Evolutionary conservation across 2,888 invertebrate species (phyloP), one percentile per base, ranked within the genome.

Genomic region (Chrysolina haemoptera): DNA sequence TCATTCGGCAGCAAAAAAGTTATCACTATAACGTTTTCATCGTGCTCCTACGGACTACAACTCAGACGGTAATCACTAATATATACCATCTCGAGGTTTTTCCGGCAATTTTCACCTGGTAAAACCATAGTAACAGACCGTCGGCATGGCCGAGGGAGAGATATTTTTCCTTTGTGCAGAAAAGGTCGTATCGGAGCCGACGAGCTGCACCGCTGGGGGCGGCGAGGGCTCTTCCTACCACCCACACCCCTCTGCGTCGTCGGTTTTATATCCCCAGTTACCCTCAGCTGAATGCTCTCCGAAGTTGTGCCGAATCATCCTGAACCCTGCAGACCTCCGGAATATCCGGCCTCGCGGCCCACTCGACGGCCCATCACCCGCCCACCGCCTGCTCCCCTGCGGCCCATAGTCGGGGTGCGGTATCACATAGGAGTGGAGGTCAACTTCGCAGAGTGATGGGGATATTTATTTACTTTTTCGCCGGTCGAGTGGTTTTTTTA

Each of bases 301-400:
- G 85, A 85, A 87, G 85, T 87, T 86, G 84, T 87, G 86, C 87
- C 87, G 86, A 87, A 87, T 87, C 87, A 87, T 87, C 87, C 87
- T 85, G 84, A 85, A 85, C 86, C 86, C 86, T 64, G 74, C 68
- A 71, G 74, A 74, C 74, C 71, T 74, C 84, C 83, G 84, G 85
- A 84, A 85, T 85, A 85, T 84, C 84, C 85, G 81, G 79, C 84
- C 82, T 55, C 20, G 35, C 71, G 62, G 55, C 74, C 72, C 76
- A 68, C 83, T 77, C 77, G 78, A 78, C 81, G 77, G 80, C 80
- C 76, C 80, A 50, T 27, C 27, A 35, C 35, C 74, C 74, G 62
- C 43, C 68, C 67, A 50, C 43, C 68, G 11, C 46, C 40, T 12
- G 62, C 53, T 69, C 41, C 68, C 46, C 65, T 65, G 66, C 22